A percentile compares a stretch with the other conserved stretches of the same genome.
These are phyloP conservation scores for Trypoxylus dichotomus DNA, from an alignment of 1,140 invertebrate species.

Conservation along the genomic window DNA sequence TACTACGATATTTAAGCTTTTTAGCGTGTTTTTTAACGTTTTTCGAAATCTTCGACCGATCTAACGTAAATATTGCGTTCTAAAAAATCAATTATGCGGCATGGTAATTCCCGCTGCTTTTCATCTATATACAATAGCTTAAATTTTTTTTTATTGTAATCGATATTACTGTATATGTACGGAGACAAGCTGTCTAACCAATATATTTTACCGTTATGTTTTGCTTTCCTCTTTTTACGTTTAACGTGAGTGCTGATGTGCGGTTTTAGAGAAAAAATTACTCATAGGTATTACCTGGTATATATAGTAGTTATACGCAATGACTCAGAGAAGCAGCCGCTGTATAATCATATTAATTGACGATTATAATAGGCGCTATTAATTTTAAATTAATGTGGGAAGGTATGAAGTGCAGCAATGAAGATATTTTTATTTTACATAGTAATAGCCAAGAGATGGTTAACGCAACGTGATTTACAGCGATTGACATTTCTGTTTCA, in stretches of 20 bases:
- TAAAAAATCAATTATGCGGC: neutral
- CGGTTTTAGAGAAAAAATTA: neutral
- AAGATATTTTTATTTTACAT: too few relatives aligned
- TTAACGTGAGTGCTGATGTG: neutral
- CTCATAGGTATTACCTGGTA: constrained; percentile 13
- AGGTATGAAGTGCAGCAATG: too few relatives aligned
- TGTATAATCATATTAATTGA: neutral
- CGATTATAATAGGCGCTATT: neutral
- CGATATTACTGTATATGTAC: neutral
- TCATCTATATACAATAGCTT: neutral
- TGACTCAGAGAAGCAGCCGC: neutral
- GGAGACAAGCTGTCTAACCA: neutral
- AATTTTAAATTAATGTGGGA: too few relatives aligned
- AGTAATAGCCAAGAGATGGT: too few relatives aligned
- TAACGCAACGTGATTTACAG: too few relatives aligned
- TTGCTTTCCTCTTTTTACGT: neutral
- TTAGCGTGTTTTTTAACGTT: neutral
- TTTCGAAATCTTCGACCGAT: neutral
- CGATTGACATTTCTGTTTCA: too few relatives aligned
- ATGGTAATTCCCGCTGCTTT: neutral
- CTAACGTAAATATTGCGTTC: neutral
- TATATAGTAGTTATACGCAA: neutral
- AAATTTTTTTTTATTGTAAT: neutral
- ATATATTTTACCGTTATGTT: neutral
- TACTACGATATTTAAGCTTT: neutral